A percentile compares a stretch with the other conserved stretches of the same genome.
These are phyloP conservation scores for Phalera bucephala DNA, from an alignment of 2,888 invertebrate genomes.

Conservation along the genomic window DNA sequence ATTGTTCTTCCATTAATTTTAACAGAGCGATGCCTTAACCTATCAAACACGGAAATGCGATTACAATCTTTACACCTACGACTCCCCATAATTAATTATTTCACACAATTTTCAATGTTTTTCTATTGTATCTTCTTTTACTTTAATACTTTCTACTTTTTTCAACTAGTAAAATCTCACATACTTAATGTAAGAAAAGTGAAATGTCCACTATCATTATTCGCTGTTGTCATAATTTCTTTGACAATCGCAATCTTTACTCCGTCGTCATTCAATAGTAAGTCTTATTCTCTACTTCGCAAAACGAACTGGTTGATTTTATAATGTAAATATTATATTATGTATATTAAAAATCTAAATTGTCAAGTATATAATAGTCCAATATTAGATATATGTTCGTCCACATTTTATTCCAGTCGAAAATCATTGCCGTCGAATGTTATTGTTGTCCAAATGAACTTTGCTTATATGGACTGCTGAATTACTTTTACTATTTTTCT, in stretches of 20 bases:
- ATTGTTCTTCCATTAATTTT: constrained; percentile 71
- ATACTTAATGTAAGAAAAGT: constrained; percentile 8
- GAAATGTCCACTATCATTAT: constrained; percentile 10
- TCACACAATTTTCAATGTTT: too few species aligned
- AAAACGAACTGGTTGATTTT: constrained; percentile 52
- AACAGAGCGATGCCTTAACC: constrained; percentile 43
- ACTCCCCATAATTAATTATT: too few species aligned
- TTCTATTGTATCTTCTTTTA: too few species aligned
- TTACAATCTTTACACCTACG: too few species aligned
- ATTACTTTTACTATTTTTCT: constrained; percentile 52
- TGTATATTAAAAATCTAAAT: constrained; percentile 60
- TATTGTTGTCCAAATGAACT: constrained; percentile 69
- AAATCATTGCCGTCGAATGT: constrained; percentile 74
- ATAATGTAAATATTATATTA: constrained; percentile 66
- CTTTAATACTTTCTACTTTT: too few species aligned
- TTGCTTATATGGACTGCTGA: constrained; percentile 54
- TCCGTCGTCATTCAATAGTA: constrained; percentile 26
- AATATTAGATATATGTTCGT: constrained; percentile 76
- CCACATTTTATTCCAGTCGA: constrained; percentile 75
- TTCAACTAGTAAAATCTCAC: too few species aligned
- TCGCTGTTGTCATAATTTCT: constrained; percentile 20
- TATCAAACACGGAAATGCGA: constrained; percentile 21
- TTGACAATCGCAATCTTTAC: constrained; percentile 25
- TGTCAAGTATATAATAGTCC: constrained; percentile 70
- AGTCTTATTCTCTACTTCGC: constrained; percentile 30